Evolutionary conservation across 2,113 vertebrate genomes (phyloP).

Genomic region (Strigops habroptila): DNA sequence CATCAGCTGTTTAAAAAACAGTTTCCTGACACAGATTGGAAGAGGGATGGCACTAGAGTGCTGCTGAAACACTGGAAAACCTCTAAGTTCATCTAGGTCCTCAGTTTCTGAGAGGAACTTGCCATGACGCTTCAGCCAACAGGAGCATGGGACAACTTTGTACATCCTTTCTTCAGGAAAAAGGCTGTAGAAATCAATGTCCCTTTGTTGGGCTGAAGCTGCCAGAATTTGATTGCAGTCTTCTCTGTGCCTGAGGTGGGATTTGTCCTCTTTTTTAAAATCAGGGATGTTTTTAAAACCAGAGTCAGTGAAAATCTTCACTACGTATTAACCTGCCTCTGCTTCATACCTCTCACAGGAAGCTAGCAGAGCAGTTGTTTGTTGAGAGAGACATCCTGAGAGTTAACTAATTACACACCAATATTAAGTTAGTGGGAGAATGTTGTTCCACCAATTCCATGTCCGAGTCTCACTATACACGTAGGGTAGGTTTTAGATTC

Average conservation of each 20-base stretch:
- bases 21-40: background rate
- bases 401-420: background rate
- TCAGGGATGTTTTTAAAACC: background rate
- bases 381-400: background rate
- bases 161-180: background rate
- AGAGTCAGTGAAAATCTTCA: background rate
- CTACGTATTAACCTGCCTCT: background rate
- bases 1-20: background rate
- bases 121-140: background rate
- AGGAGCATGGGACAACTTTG: background rate
- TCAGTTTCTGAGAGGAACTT: background rate
- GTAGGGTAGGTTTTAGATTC: background rate
- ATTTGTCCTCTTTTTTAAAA: background rate
- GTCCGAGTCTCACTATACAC: background rate
- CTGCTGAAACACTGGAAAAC: background rate
- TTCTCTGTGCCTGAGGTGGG: background rate
- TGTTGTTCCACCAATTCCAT: background rate
- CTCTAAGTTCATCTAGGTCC: background rate
- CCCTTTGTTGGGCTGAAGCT: background rate
- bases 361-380: background rate
- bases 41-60: background rate
- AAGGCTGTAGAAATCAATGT: background rate
- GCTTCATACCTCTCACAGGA: background rate
- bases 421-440: background rate
- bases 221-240: background rate